Evolutionary conservation across 2,113 vertebrate genomes (phyloP).

Genomic region (Xerus inauris): DNA sequence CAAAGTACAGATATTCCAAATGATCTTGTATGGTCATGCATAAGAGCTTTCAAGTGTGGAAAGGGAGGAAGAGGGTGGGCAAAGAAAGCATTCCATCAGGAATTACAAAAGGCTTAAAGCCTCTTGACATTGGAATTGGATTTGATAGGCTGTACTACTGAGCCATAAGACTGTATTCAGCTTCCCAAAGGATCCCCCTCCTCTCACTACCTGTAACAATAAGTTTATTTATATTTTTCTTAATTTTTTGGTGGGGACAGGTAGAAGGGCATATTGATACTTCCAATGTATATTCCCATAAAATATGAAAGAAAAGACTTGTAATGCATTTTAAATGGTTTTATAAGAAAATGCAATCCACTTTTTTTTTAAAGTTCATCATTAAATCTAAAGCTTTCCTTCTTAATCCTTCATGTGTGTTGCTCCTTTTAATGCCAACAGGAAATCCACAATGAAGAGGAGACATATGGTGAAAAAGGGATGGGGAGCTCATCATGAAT

Average conservation of each 20-base stretch:
- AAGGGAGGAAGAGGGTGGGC: background rate
- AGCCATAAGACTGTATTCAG: slow-evolving; percentile 50
- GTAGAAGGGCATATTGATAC: background rate
- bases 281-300: background rate
- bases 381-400: background rate
- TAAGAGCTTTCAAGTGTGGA: background rate
- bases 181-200: background rate
- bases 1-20: slow-evolving; percentile 18
- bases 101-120: slow-evolving; percentile 51
- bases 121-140: background rate
- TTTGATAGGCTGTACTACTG: background rate
- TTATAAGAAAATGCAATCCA: slow-evolving; percentile 30
- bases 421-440: slow-evolving; percentile 70
- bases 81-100: background rate
- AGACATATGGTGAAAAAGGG: slow-evolving; percentile 46
- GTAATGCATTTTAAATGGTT: background rate
- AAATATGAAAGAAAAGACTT: background rate
- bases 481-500: slow-evolving; percentile 37
- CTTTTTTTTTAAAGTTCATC: background rate
- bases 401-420: slow-evolving; percentile 15
- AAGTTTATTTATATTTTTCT: background rate
- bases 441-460: slow-evolving; percentile 66
- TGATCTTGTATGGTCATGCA: background rate
- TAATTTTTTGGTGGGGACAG: background rate
- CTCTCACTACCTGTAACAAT: background rate